Evolutionary conservation across 53 echinoderm and acorn worm genomes (phyloP).

Genomic region (Arbacia lixula): DNA sequence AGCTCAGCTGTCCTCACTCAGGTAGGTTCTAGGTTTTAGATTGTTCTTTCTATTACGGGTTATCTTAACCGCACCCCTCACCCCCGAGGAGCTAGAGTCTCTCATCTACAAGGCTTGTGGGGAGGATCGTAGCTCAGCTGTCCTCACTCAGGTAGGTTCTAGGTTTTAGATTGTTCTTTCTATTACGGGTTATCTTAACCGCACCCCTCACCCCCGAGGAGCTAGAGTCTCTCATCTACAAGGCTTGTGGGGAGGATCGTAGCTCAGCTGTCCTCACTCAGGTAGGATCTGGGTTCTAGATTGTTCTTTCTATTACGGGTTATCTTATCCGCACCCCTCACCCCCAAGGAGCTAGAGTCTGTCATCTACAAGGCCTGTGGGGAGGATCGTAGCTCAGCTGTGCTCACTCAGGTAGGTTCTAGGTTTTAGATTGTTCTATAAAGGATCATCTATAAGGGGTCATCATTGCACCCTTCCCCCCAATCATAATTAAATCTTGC

Average conservation of each 20-base stretch:
- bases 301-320: neutral
- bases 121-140: too few species aligned
- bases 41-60: too few species aligned
- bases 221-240: constrained; percentile 73
- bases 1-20: constrained; percentile 95
- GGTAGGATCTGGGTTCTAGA: constrained; percentile 33
- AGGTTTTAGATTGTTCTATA: neutral
- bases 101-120: too few species aligned
- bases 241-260: constrained; percentile 87
- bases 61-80: too few species aligned
- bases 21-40: too few species aligned
- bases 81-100: too few species aligned
- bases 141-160: too few species aligned
- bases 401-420: constrained; percentile 85
- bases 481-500: too few species aligned
- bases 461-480: constrained; percentile 83
- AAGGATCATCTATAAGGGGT: constrained; percentile 22
- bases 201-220: constrained; percentile 88
- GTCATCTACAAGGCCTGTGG: constrained; percentile 90
- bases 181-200: constrained; percentile 78
- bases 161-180: too few species aligned
- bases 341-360: constrained; percentile 81
- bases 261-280: constrained; percentile 89
- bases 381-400: constrained; percentile 90
- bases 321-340: constrained; percentile 91